Conservation (phyloP, 1,140 invertebrate genomes). For the Mactra quadrangularis region DNA sequence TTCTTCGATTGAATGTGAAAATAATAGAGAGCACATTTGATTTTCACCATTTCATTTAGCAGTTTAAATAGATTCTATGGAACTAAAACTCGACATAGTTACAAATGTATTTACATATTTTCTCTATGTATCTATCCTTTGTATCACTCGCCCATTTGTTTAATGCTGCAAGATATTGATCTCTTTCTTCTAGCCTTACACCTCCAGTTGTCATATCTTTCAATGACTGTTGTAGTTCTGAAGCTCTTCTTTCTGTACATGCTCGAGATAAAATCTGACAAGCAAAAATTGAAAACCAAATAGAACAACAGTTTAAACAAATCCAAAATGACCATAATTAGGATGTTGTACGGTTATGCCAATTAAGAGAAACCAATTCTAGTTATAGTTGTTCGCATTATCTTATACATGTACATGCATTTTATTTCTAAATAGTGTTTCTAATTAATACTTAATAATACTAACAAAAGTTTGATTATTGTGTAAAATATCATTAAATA, state of each 20-base stretch:
- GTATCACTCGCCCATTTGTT: constrained; percentile 40
- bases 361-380: background rate
- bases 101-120: constrained; percentile 38
- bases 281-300: background rate
- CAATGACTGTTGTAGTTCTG: background rate
- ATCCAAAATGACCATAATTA: background rate
- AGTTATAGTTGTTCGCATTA: too few relatives aligned
- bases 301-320: background rate
- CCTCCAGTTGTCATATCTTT: background rate
- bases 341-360: background rate
- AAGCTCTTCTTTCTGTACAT: background rate
- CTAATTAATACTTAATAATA: too few relatives aligned
- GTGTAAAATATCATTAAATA: too few relatives aligned
- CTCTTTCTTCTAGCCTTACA: constrained; percentile 25
- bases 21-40: too few relatives aligned
- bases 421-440: too few relatives aligned
- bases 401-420: too few relatives aligned
- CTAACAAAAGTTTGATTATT: too few relatives aligned
- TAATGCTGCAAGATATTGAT: constrained; percentile 1
- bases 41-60: too few relatives aligned
- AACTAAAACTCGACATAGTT: too few relatives aligned
- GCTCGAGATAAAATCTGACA: background rate
- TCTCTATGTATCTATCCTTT: constrained; percentile 29
- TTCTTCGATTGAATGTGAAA: too few relatives aligned
- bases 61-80: too few relatives aligned